A percentile compares a stretch with the other conserved stretches of the same genome.
phyloP scores from a whole-genome alignment of 92 coral and sea anemone genomes.

The Siderastrea siderea region DNA sequence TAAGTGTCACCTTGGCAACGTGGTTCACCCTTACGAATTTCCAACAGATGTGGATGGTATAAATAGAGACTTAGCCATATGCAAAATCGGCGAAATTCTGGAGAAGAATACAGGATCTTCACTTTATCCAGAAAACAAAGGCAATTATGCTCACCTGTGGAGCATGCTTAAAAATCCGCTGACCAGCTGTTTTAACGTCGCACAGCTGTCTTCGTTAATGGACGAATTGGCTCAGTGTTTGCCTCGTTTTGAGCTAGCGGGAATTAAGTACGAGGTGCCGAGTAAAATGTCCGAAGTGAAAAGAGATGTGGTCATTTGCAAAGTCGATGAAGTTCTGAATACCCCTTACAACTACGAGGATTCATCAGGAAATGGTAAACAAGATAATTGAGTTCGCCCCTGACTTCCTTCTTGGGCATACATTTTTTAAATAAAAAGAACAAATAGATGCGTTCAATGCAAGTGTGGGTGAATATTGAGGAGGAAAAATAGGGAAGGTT shows the following conservation, averaged over 20 bases:
- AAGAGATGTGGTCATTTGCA: slow-evolving; percentile 87
- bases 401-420: no score
- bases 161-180: slow-evolving; percentile 75
- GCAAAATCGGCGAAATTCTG: slow-evolving; percentile 84
- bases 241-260: slow-evolving; percentile 88
- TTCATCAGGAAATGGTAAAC: background rate
- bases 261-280: slow-evolving; percentile 78
- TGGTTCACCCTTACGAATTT: slow-evolving; percentile 30
- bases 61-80: slow-evolving; percentile 80
- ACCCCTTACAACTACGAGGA: slow-evolving; percentile 40
- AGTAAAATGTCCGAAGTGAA: slow-evolving; percentile 90
- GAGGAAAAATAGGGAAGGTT: no score
- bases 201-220: slow-evolving; percentile 70
- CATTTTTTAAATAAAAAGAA: no score
- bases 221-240: slow-evolving; percentile 72
- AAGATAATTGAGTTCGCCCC: no score
- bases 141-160: slow-evolving; percentile 68
- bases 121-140: background rate
- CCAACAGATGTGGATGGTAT: slow-evolving; percentile 69
- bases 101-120: slow-evolving; percentile 26
- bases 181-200: slow-evolving; percentile 67
- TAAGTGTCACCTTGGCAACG: slow-evolving; percentile 62
- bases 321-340: slow-evolving; percentile 90
- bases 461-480: no score
- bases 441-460: no score